Percentiles rank a stretch among this genome's conserved stretches.
Evolutionary conservation across 2,113 vertebrate species (phyloP).

Genomic region (Silurus glanis): DNA sequence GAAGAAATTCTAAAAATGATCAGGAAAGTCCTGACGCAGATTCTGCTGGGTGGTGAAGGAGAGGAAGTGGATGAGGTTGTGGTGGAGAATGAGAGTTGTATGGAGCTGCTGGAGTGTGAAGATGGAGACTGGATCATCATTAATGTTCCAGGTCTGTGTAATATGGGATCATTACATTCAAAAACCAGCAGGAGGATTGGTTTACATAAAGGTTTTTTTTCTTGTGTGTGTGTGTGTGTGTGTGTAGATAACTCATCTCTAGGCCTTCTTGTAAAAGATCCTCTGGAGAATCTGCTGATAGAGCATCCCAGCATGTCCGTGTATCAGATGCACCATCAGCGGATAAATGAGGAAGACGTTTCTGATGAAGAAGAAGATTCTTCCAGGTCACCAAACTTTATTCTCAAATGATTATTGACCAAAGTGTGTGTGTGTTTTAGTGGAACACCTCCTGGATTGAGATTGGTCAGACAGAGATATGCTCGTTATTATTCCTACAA

Average conservation of each 20-base stretch:
- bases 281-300: constrained; percentile 73
- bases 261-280: constrained; percentile 46
- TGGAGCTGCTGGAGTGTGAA: constrained; percentile 68
- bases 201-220: background rate
- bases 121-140: constrained; percentile 75
- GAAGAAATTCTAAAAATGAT: constrained; percentile 60
- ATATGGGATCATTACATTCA: background rate
- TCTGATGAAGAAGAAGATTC: constrained; percentile 60
- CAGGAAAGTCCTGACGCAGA: constrained; percentile 67
- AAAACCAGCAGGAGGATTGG: background rate
- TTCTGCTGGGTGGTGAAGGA: constrained; percentile 56
- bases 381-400: constrained; percentile 57
- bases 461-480: background rate
- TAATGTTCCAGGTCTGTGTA: constrained; percentile 65
- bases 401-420: background rate
- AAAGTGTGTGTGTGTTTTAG: background rate
- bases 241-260: constrained; percentile 55
- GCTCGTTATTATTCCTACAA: no score
- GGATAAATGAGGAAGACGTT: constrained; percentile 50
- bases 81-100: constrained; percentile 33
- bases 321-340: constrained; percentile 63
- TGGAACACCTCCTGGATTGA: background rate
- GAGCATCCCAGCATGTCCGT: constrained; percentile 77
- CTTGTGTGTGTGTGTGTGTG: background rate
- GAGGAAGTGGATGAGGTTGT: constrained; percentile 26